Percentiles rank a stretch among this genome's conserved stretches.
These are phyloP conservation scores for Malacoctenus gilli DNA, from an alignment of 2,797 vertebrate genomes.

Conservation along the genomic window DNA sequence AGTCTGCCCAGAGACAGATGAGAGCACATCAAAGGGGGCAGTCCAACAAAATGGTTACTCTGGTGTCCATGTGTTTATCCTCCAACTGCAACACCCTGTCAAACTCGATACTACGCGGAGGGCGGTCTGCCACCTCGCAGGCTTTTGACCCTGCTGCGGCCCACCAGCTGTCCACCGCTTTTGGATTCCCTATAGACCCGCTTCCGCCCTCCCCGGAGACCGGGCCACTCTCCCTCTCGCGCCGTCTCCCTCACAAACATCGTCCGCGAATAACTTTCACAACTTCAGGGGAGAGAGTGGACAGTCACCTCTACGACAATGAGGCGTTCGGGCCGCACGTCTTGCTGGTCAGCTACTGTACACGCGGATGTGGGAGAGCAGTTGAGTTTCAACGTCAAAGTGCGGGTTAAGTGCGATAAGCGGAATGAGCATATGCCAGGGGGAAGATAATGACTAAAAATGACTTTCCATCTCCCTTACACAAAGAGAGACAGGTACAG, in stretches of 20 bases:
- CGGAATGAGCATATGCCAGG: constrained; percentile 81
- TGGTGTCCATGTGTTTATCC: constrained; percentile 65
- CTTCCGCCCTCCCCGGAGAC: constrained; percentile 74
- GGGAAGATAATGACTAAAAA: constrained; percentile 81
- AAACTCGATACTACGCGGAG: constrained; percentile 34
- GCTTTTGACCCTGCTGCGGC: constrained; percentile 36
- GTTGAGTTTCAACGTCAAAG: constrained; percentile 63
- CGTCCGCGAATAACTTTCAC: constrained; percentile 32
- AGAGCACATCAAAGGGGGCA: constrained; percentile 73
- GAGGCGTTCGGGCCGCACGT: constrained; percentile 30
- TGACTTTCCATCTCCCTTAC: constrained; percentile 77
- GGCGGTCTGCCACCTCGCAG: constrained; percentile 38
- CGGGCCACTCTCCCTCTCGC: constrained; percentile 28
- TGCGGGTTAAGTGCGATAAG: constrained; percentile 79
- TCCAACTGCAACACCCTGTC: constrained; percentile 36
- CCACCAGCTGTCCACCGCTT: constrained; percentile 33
- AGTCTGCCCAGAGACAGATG: constrained; percentile 73
- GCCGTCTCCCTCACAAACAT: constrained; percentile 23
- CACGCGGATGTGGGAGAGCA: constrained; percentile 40
- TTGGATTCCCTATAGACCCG: constrained; percentile 66
- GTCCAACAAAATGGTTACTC: constrained; percentile 73
- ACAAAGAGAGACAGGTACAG: constrained; percentile 78
- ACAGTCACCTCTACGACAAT: constrained; percentile 26
- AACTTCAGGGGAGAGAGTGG: constrained; percentile 22
- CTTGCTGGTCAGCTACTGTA: constrained; percentile 53